Evolutionary conservation across 2,113 vertebrate genomes (phyloP).

Genomic region (Platycercus adscitus): DNA sequence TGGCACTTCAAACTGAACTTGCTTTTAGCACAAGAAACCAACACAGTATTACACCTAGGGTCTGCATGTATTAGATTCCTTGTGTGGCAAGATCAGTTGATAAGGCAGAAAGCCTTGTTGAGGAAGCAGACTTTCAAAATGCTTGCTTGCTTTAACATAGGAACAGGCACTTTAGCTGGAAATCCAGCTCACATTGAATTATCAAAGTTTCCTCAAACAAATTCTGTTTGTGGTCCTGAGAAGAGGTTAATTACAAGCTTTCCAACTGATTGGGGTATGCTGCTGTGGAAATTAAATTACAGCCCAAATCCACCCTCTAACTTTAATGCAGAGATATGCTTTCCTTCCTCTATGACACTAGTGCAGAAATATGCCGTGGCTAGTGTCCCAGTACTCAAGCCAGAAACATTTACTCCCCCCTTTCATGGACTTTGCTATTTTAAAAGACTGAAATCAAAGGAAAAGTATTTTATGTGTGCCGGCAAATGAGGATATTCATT

Average conservation of each 20-base stretch:
- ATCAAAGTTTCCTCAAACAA: neutral
- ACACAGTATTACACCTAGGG: neutral
- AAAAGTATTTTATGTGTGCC: neutral
- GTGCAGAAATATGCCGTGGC: constrained; percentile 28
- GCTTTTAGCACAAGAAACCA: neutral
- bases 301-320: neutral
- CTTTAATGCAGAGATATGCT: neutral
- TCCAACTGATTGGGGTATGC: neutral
- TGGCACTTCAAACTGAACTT: neutral
- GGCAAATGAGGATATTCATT: neutral
- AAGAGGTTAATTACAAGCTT: constrained; percentile 28
- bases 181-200: neutral
- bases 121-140: neutral
- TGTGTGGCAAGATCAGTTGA: neutral
- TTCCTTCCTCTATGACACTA: constrained; percentile 49
- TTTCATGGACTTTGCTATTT: neutral
- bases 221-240: neutral
- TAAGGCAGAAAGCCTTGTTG: neutral
- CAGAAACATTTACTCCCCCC: neutral
- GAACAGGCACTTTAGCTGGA: neutral
- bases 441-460: neutral
- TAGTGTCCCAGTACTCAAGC: neutral
- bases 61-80: neutral
- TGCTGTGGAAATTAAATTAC: constrained; percentile 20
- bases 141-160: neutral